Conservation (phyloP, 2,888 invertebrate species). For the Chrysodeixis includens region DNA sequence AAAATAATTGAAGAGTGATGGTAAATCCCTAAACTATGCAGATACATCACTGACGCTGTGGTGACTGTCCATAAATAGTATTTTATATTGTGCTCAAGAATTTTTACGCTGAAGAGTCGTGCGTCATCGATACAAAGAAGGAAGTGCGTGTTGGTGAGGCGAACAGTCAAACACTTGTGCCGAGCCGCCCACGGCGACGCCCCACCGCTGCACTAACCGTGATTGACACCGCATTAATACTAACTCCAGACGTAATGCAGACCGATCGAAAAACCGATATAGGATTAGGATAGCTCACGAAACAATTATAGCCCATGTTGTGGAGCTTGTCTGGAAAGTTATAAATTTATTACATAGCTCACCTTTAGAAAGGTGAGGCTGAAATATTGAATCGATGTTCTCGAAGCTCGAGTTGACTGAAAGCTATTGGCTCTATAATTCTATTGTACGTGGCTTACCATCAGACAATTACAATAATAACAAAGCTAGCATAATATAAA, state of each 20-base stretch:
- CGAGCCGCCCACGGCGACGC: conserved; percentile 70
- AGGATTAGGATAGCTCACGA: conserved; percentile 31
- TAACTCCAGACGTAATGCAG: conserved; percentile 64
- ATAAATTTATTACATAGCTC: not conserved
- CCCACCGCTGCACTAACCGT: conserved; percentile 52
- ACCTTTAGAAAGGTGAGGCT: not conserved
- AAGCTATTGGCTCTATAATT: not conserved
- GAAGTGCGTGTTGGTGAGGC: conserved; percentile 67
- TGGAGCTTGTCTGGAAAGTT: not conserved
- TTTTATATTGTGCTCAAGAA: conserved; percentile 61
- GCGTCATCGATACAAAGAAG: conserved; percentile 77
- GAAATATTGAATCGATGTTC: not conserved
- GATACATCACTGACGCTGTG: conserved; percentile 57
- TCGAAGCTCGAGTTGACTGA: not conserved
- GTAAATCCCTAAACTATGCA: conserved; percentile 63
- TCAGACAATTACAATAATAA: too few species aligned
- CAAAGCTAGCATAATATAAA: too few species aligned
- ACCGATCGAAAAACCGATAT: conserved; percentile 42
- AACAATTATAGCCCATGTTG: conserved; percentile 32
- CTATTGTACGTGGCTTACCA: too few species aligned
- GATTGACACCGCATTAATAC: conserved; percentile 64
- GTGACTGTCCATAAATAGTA: conserved; percentile 78
- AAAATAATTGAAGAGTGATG: conserved; percentile 53
- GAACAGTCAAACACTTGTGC: conserved; percentile 71
- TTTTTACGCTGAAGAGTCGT: conserved; percentile 64